These are phyloP conservation scores for Cacajao melanocephalus DNA, from an alignment of 2,797 vertebrate species.

Conservation along the genomic window DNA sequence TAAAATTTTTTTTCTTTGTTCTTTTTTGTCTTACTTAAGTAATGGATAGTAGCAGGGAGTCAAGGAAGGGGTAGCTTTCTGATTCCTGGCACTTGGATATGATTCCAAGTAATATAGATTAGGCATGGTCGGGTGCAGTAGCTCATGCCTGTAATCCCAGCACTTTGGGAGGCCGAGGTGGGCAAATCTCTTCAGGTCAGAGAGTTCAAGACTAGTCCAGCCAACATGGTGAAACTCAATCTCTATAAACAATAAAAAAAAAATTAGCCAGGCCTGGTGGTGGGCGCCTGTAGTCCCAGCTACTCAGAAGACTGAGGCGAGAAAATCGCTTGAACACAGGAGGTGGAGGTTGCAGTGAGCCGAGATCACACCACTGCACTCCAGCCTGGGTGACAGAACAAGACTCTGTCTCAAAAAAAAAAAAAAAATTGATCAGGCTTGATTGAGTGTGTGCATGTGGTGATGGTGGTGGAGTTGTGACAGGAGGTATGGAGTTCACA, in stretches of 20 bases:
- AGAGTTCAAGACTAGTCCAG: background rate
- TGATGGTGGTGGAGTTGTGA: background rate
- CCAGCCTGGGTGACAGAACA: background rate
- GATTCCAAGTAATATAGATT: background rate
- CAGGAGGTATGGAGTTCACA: background rate
- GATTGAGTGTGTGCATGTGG: background rate
- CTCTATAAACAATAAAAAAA: background rate
- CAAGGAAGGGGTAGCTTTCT: background rate
- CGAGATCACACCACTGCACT: background rate
- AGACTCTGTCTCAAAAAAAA: background rate
- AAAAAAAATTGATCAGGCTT: background rate
- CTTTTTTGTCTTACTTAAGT: background rate
- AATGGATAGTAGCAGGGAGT: background rate
- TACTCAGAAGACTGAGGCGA: background rate
- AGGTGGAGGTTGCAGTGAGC: background rate
- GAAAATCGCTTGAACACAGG: background rate
- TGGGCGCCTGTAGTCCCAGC: background rate
- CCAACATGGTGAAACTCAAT: background rate
- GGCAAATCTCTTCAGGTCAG: background rate
- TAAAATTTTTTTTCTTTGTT: constrained; percentile 49
- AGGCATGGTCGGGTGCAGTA: background rate
- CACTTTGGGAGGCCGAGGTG: background rate
- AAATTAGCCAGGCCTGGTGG: background rate
- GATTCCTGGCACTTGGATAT: background rate
- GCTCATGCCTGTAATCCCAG: background rate